phyloP scores from a whole-genome alignment of 1,140 invertebrate species.

The fruit fly (Drosophila melanogaster) region DNA sequence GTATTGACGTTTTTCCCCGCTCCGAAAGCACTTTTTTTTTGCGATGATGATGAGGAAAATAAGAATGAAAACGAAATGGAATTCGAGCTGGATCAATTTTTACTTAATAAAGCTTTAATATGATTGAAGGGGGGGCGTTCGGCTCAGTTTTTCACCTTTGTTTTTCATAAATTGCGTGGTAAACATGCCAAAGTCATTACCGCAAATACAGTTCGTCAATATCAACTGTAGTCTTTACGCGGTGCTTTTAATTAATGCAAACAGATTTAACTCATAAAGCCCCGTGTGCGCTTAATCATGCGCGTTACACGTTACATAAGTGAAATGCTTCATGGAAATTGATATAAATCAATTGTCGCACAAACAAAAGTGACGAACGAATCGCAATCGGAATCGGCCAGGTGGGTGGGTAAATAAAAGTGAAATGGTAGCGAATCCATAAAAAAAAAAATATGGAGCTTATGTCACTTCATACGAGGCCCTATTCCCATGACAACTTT shows the following conservation, averaged over 20 bases:
- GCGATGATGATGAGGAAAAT: conserved; percentile 13
- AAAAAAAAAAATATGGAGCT: conserved; percentile 31
- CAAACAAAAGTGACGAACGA: conserved; percentile 42
- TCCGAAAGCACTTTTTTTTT: conserved; percentile 1
- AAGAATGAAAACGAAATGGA: conserved; percentile 3
- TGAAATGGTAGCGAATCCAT: conserved; percentile 58
- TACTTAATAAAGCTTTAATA: conserved; percentile 69
- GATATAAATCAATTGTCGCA: conserved; percentile 77
- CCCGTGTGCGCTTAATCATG: conserved; percentile 38
- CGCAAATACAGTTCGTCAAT: conserved; percentile 69
- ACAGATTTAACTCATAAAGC: conserved; percentile 68
- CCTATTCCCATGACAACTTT: conserved; percentile 50
- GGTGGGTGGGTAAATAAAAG: conserved; percentile 66
- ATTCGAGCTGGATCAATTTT: conserved; percentile 19
- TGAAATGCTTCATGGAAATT: conserved; percentile 74
- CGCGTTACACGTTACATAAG: conserved; percentile 66
- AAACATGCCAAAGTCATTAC: conserved; percentile 75
- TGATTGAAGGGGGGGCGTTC: not conserved
- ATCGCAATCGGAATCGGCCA: not conserved
- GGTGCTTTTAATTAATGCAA: conserved; percentile 79
- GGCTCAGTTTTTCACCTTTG: conserved; percentile 21
- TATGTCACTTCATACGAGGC: conserved; percentile 50
- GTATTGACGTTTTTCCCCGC: conserved; percentile 60
- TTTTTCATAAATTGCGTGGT: conserved; percentile 64
- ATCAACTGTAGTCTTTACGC: conserved; percentile 24